Evolutionary conservation across 2,113 vertebrate genomes (phyloP).

Genomic region (Sakesphorus luctuosus): DNA sequence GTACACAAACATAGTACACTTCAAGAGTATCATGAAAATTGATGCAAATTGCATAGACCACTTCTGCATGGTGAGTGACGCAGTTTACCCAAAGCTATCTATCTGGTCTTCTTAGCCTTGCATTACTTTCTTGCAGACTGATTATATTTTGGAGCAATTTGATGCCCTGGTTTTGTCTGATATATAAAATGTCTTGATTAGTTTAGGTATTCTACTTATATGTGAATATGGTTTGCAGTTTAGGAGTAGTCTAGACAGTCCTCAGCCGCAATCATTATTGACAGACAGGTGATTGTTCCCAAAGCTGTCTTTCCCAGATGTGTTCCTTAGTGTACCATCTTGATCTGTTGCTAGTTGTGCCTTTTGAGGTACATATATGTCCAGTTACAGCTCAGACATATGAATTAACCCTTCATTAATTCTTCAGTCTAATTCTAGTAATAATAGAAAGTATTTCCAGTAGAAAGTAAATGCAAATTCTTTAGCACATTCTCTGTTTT

Average conservation of each 20-base stretch:
- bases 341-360: background rate
- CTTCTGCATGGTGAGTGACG: background rate
- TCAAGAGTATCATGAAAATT: background rate
- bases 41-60: background rate
- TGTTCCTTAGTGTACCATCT: background rate
- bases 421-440: background rate
- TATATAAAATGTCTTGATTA: background rate
- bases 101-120: background rate
- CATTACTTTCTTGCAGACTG: background rate
- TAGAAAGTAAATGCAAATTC: background rate
- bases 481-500: background rate
- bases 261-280: background rate
- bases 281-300: background rate
- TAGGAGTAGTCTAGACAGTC: background rate
- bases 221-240: background rate
- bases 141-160: background rate
- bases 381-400: background rate
- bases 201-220: background rate
- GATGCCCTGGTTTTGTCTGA: background rate
- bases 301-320: background rate
- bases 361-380: background rate
- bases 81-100: background rate
- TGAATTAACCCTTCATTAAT: background rate
- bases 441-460: background rate
- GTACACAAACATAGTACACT: background rate